Conservation (phyloP, 2,113 vertebrate species). For the Marmota monax region DNA sequence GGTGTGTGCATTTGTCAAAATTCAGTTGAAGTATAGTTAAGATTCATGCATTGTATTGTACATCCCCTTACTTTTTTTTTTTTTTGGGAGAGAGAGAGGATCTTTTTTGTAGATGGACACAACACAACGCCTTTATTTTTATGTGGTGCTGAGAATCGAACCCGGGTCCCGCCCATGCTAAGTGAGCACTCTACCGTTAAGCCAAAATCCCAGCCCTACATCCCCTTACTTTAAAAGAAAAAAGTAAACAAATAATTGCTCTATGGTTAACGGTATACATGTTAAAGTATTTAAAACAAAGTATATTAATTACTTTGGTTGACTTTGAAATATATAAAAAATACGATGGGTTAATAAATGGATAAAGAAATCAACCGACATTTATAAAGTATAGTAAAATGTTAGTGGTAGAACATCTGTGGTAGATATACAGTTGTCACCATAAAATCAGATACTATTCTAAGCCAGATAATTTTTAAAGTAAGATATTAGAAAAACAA, state of each 20-base stretch:
- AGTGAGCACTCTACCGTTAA: no score
- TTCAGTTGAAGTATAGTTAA: constrained; percentile 34
- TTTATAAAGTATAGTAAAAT: constrained; percentile 17
- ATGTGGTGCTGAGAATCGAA: no score
- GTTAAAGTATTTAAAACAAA: constrained; percentile 55
- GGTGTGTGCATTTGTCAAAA: neutral
- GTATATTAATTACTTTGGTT: neutral
- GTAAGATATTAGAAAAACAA: constrained; percentile 29
- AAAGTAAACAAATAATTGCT: constrained; percentile 38
- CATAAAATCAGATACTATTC: constrained; percentile 23
- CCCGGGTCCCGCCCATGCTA: no score
- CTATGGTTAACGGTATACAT: neutral
- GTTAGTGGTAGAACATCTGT: constrained; percentile 21
- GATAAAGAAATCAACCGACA: neutral
- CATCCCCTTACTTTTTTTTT: neutral
- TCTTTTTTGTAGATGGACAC: no score
- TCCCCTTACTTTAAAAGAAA: constrained; percentile 57
- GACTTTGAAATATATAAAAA: constrained; percentile 59
- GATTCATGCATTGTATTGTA: neutral
- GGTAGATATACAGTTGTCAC: neutral
- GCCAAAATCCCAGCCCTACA: neutral
- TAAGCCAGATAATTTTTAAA: constrained; percentile 46
- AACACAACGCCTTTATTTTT: no score
- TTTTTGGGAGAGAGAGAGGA: no score
- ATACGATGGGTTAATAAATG: neutral